Percentiles rank a stretch among this genome's conserved stretches.
Conservation (phyloP, 2,113 vertebrate genomes). For the Phaethon lepturus region DNA sequence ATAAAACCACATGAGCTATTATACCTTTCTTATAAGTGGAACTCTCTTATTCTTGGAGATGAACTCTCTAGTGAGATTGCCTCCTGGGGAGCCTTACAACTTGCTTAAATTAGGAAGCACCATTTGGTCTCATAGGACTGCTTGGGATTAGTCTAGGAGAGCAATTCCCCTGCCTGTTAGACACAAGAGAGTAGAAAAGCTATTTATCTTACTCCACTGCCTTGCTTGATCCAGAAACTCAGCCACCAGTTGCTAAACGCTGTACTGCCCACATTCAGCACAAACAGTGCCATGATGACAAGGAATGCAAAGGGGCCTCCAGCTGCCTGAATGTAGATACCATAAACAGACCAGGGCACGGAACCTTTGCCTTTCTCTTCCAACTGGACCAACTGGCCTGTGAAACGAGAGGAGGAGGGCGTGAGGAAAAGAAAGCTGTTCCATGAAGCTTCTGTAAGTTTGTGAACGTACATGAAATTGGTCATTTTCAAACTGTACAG, state of each 20-base stretch:
- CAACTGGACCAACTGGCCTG: constrained; percentile 84
- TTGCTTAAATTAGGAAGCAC: constrained; percentile 3
- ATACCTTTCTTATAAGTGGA: not conserved
- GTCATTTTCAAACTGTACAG: not conserved
- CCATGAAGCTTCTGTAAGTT: not conserved
- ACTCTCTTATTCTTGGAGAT: not conserved
- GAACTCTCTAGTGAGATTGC: not conserved
- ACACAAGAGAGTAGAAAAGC: not conserved
- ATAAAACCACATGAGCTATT: not conserved
- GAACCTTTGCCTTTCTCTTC: constrained; percentile 90
- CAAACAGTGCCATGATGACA: constrained; percentile 86
- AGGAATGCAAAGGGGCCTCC: constrained; percentile 88
- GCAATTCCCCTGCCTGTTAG: not conserved
- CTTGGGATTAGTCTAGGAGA: not conserved
- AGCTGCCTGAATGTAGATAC: constrained; percentile 86
- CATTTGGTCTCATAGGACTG: not conserved
- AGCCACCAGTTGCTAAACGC: constrained; percentile 96
- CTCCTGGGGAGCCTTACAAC: not conserved
- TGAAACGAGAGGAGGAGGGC: not conserved
- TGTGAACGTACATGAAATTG: not conserved
- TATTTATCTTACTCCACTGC: constrained; percentile 87
- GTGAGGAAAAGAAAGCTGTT: not conserved
- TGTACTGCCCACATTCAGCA: constrained; percentile 90
- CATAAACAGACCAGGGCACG: constrained; percentile 87
- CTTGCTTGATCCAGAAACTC: constrained; percentile 96